phyloP scores from a whole-genome alignment of 1,140 invertebrate species.

The Physella acuta region DNA sequence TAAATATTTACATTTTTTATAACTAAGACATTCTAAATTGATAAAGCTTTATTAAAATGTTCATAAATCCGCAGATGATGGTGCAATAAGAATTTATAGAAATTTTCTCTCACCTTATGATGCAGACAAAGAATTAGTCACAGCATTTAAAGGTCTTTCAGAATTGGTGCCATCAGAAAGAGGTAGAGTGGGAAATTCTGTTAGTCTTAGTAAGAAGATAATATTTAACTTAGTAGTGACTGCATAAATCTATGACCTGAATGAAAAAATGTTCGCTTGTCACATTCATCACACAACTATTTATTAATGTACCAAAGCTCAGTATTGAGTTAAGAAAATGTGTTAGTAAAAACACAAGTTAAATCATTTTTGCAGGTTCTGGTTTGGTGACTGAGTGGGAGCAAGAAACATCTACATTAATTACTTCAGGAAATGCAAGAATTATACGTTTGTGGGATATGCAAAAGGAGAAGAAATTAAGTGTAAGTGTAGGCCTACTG shows the following conservation, averaged over 20 bases:
- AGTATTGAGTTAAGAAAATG: no score
- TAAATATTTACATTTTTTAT: no score
- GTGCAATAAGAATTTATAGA: constrained; percentile 74
- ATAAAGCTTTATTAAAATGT: no score
- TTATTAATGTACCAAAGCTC: no score
- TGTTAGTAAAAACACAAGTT: no score
- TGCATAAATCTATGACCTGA: no score
- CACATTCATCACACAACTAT: no score
- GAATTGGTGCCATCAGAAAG: constrained; percentile 66
- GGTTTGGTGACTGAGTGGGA: constrained; percentile 80
- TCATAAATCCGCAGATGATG: constrained; percentile 81
- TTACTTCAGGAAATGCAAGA: constrained; percentile 73
- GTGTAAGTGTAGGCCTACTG: constrained; percentile 43
- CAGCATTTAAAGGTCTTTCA: constrained; percentile 79
- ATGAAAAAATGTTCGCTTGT: no score
- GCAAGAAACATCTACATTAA: constrained; percentile 69
- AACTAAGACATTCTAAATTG: no score
- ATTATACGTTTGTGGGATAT: constrained; percentile 84
- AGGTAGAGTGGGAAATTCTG: constrained; percentile 35
- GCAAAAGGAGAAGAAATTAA: constrained; percentile 74
- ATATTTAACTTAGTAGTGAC: no score
- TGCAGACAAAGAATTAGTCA: constrained; percentile 65
- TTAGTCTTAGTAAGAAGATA: background rate
- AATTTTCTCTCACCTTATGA: constrained; percentile 54
- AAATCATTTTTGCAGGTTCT: constrained; percentile 49